phyloP scores from a whole-genome alignment of 2,888 invertebrate genomes.

The Cryptocephalus moraei region DNA sequence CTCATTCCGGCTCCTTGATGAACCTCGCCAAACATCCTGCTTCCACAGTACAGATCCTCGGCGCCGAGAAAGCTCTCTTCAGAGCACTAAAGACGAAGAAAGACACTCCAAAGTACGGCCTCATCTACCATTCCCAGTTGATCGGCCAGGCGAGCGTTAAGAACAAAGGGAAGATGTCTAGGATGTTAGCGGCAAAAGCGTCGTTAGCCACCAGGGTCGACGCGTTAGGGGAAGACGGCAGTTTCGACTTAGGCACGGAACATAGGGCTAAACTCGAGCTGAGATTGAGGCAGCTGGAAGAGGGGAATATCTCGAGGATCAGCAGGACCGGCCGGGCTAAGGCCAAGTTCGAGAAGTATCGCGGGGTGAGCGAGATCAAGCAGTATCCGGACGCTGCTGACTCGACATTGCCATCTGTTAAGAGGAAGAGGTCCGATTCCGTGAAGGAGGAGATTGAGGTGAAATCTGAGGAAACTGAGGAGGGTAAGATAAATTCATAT shows the following conservation, averaged over 20 bases:
- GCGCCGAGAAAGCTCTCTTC: conserved; percentile 97
- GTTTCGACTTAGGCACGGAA: conserved; percentile 64
- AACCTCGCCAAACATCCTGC: conserved; percentile 97
- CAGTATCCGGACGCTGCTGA: conserved; percentile 68
- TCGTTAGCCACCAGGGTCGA: conserved; percentile 88
- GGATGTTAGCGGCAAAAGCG: conserved; percentile 96
- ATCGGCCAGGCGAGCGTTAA: conserved; percentile 83
- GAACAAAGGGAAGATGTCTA: conserved; percentile 89
- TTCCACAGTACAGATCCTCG: conserved; percentile 95
- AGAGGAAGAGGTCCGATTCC: conserved; percentile 49
- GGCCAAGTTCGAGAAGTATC: conserved; percentile 89
- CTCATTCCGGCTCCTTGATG: conserved; percentile 94
- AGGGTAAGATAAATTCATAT: neutral
- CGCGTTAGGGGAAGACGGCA: conserved; percentile 86
- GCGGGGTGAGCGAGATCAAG: conserved; percentile 73
- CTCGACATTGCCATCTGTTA: conserved; percentile 60
- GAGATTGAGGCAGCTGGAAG: conserved; percentile 69
- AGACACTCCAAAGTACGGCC: conserved; percentile 97
- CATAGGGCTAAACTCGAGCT: conserved; percentile 84
- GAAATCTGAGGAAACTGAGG: conserved; percentile 8
- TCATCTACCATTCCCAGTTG: conserved; percentile 92
- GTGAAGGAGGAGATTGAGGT: conserved; percentile 22
- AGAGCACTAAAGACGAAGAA: conserved; percentile 94
- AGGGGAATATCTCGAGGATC: conserved; percentile 69
- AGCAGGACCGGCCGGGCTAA: conserved; percentile 85